Evolutionary conservation across 1,140 invertebrate genomes (phyloP).

Genomic region (Zaprionus ornatus): DNA sequence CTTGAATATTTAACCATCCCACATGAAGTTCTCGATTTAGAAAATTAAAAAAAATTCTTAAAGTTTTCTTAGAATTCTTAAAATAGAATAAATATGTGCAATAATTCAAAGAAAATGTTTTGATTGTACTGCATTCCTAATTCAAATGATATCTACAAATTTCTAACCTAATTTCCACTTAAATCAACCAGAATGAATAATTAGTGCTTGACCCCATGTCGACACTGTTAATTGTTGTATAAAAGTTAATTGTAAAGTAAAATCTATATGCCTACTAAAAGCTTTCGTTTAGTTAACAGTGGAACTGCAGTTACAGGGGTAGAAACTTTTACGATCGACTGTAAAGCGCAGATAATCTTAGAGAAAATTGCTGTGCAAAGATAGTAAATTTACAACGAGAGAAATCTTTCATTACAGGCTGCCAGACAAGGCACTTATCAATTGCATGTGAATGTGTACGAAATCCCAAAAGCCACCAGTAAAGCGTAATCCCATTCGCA

Average conservation of each 20-base stretch:
- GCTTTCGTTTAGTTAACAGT: not conserved
- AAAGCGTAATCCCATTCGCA: not conserved
- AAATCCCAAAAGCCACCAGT: not conserved
- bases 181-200: too few relatives aligned
- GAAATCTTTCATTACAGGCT: not conserved
- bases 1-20: not conserved
- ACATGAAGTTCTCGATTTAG: not conserved
- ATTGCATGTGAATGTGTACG: not conserved
- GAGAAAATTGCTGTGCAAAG: constrained; percentile 1
- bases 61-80: not conserved
- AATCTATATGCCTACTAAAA: not conserved
- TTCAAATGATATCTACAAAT: too few relatives aligned
- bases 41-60: not conserved
- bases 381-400: constrained; percentile 19
- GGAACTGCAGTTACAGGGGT: not conserved
- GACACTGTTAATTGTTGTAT: too few relatives aligned
- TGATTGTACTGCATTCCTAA: too few relatives aligned
- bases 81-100: not conserved
- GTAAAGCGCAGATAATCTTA: not conserved
- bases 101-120: too few relatives aligned
- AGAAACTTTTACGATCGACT: not conserved
- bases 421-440: not conserved
- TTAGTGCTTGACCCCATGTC: too few relatives aligned
- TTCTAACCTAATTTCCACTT: too few relatives aligned
- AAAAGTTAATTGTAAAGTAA: not conserved